A percentile compares a stretch with the other conserved stretches of the same genome.
phyloP scores from a whole-genome alignment of 2,888 invertebrate genomes.

The Eupelmus urozonus region DNA sequence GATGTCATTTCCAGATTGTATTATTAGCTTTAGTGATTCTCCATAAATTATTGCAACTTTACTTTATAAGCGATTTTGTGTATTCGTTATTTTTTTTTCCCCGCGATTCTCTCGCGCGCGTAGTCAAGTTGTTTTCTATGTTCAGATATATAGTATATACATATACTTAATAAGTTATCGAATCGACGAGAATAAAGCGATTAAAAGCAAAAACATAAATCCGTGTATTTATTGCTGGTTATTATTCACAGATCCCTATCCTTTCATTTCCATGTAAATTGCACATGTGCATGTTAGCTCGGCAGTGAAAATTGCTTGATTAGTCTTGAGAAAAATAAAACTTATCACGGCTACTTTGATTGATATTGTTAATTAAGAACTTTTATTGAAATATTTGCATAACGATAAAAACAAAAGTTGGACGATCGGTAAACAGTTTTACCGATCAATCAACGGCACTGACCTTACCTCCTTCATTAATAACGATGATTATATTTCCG shows the following conservation, averaged over 20 bases:
- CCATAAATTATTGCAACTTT: conserved; percentile 54
- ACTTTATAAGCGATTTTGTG: conserved; percentile 48
- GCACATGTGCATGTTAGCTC: neutral
- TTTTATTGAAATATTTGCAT: conserved; percentile 7
- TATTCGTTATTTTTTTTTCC: neutral
- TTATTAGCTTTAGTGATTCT: conserved; percentile 56
- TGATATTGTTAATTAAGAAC: conserved; percentile 9
- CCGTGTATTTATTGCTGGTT: conserved; percentile 29
- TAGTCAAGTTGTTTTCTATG: conserved; percentile 15
- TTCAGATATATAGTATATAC: conserved; percentile 4
- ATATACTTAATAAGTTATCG: conserved; percentile 43
- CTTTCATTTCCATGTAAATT: conserved; percentile 10
- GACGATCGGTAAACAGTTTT: conserved; percentile 8
- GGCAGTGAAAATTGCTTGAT: neutral
- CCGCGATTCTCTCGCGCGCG: neutral
- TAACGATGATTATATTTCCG: too few relatives aligned
- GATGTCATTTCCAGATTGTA: conserved; percentile 51
- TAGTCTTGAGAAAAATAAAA: conserved; percentile 11
- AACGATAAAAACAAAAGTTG: neutral
- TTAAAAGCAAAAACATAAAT: conserved; percentile 36
- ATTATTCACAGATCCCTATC: conserved; percentile 19
- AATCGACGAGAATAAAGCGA: conserved; percentile 54
- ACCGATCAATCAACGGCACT: neutral
- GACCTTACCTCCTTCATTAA: neutral
- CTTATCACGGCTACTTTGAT: neutral